phyloP scores from a whole-genome alignment of 2,888 invertebrate species.

The Apamea epomidion region DNA sequence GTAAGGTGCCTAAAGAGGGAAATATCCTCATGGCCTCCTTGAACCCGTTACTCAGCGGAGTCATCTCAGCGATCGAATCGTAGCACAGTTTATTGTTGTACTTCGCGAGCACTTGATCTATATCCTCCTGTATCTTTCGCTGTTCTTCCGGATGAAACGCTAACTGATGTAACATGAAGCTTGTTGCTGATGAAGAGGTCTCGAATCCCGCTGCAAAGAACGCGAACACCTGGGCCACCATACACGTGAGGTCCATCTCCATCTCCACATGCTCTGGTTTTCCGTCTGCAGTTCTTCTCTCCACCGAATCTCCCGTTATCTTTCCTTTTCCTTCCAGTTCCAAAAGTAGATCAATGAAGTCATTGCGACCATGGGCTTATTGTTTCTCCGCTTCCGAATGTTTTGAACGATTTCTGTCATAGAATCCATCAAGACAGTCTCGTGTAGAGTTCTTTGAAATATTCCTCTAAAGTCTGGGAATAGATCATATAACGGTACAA shows the following conservation, averaged over 20 bases:
- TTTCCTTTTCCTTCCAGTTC: constrained; percentile 75
- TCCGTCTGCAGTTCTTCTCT: constrained; percentile 74
- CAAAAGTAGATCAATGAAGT: constrained; percentile 79
- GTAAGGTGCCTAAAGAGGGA: constrained; percentile 76
- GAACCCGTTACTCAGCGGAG: constrained; percentile 73
- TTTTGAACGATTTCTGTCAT: constrained; percentile 70
- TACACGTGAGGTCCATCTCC: constrained; percentile 73
- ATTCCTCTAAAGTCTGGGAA: constrained; percentile 72
- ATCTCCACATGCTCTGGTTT: constrained; percentile 72
- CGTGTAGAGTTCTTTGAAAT: constrained; percentile 53
- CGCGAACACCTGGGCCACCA: constrained; percentile 79
- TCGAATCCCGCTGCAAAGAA: constrained; percentile 87
- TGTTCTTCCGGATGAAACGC: constrained; percentile 83
- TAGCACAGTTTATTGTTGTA: constrained; percentile 79
- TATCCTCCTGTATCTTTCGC: constrained; percentile 77
- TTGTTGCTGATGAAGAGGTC: constrained; percentile 84
- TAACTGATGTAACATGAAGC: constrained; percentile 80
- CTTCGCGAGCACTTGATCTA: constrained; percentile 77
- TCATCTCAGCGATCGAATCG: constrained; percentile 79
- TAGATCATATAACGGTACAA: constrained; percentile 71
- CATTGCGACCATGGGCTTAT: constrained; percentile 77
- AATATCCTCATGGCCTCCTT: constrained; percentile 80
- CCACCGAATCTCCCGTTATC: constrained; percentile 79
- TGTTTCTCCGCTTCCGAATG: constrained; percentile 76
- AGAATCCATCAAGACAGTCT: constrained; percentile 59